Conservation (phyloP, 2,888 invertebrate species). For the Ophion slaviceki region DNA sequence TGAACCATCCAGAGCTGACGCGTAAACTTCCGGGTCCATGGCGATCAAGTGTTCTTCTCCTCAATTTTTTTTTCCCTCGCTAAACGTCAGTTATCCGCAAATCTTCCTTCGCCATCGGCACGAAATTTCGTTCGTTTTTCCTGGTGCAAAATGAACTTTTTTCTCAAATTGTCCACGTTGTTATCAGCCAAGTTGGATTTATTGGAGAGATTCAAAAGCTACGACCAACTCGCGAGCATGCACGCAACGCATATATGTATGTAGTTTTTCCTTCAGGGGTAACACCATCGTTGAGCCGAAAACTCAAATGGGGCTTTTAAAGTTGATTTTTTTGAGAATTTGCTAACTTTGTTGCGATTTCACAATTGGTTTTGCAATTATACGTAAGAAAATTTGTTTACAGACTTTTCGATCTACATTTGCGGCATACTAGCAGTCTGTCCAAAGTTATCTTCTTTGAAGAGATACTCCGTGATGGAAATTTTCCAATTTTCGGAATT, state of each 20-base stretch:
- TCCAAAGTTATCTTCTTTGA: neutral
- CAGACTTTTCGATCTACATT: neutral
- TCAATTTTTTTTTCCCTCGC: neutral
- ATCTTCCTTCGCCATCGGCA: slow-evolving; percentile 3
- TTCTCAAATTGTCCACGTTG: neutral
- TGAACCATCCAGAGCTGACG: slow-evolving; percentile 45
- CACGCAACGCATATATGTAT: neutral
- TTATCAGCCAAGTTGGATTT: neutral
- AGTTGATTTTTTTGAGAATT: neutral
- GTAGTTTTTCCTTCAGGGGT: neutral
- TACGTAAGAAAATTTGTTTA: neutral
- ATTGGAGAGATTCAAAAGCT: neutral
- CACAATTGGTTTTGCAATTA: neutral
- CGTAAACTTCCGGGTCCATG: slow-evolving; percentile 58
- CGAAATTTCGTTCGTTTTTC: slow-evolving; percentile 22
- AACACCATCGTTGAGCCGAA: neutral
- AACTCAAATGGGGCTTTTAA: neutral
- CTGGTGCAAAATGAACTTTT: slow-evolving; percentile 39
- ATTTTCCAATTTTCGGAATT: too few species aligned
- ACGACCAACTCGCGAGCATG: slow-evolving; percentile 15
- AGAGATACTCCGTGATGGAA: neutral
- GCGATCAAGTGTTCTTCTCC: neutral
- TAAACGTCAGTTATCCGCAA: slow-evolving; percentile 15
- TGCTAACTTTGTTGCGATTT: neutral
- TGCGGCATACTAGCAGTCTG: neutral